phyloP scores from a whole-genome alignment of 2,113 vertebrate genomes.

The Accipiter virgatus region DNA sequence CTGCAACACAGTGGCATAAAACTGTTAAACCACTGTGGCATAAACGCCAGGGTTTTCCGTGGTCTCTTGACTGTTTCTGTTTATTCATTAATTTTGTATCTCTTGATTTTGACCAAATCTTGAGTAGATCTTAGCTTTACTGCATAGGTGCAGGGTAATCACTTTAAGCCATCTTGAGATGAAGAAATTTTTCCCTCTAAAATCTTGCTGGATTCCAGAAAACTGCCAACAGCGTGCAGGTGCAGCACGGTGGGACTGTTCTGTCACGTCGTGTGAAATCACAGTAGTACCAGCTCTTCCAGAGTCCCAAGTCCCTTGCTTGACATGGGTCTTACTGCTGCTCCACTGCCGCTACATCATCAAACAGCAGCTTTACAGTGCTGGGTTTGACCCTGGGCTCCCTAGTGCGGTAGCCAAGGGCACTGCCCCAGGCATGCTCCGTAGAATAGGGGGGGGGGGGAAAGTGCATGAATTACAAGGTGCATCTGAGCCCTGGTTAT shows the following conservation, averaged over 20 bases:
- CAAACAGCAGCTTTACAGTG: background rate
- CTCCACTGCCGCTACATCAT: background rate
- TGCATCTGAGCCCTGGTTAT: background rate
- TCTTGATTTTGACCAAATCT: background rate
- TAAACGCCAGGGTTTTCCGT: background rate
- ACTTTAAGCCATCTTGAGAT: background rate
- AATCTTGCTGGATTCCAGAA: background rate
- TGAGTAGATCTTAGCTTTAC: background rate
- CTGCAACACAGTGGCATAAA: background rate
- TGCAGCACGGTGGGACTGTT: background rate
- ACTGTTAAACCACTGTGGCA: background rate
- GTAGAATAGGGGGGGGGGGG: accelerated
- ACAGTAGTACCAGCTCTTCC: accelerated
- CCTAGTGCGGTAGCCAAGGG: background rate
- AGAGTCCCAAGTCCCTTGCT: no score
- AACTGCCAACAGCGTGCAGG: accelerated
- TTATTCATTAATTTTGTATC: background rate
- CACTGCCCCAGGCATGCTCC: background rate
- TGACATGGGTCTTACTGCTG: background rate
- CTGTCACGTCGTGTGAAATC: background rate
- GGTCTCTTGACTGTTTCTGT: background rate
- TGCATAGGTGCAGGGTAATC: background rate
- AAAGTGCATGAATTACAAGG: background rate
- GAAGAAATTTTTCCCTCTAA: background rate
- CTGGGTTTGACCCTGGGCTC: background rate